These are phyloP conservation scores for Sitta carolinensis DNA, from an alignment of 2,797 vertebrate genomes.

Conservation along the genomic window DNA sequence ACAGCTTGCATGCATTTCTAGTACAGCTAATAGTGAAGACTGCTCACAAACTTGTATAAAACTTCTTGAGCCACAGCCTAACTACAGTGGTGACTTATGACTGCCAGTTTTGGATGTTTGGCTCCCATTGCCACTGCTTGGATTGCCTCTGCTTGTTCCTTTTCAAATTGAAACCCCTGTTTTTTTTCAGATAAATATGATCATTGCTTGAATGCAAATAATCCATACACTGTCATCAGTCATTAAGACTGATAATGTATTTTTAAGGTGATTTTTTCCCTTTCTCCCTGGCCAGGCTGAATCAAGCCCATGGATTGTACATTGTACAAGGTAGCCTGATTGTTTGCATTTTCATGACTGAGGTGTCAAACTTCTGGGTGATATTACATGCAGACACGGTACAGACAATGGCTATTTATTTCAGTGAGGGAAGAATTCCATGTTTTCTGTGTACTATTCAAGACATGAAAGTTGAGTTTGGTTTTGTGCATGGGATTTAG, in stretches of 20 bases:
- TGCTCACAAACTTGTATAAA: neutral
- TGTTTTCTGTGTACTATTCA: neutral
- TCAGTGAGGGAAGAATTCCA: neutral
- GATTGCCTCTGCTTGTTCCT: neutral
- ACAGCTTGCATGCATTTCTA: neutral
- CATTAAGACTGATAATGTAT: neutral
- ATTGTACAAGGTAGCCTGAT: neutral
- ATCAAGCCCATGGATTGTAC: neutral
- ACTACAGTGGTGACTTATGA: rapidly evolving
- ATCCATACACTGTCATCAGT: neutral
- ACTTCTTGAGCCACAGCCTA: neutral
- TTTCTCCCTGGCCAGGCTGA: neutral
- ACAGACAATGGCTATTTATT: neutral
- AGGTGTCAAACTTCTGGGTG: neutral
- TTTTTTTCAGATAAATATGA: neutral
- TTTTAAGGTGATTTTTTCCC: neutral
- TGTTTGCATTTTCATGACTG: neutral
- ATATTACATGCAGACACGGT: neutral
- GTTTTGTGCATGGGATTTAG: neutral
- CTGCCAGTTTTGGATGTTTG: neutral
- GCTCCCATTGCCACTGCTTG: neutral
- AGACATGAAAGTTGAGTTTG: neutral
- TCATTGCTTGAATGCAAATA: neutral
- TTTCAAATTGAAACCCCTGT: neutral
- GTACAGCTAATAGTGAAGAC: neutral